Evolutionary conservation across 1,140 invertebrate genomes (phyloP), one percentile per base, ranked within the genome.

Genomic region (Halyomorpha halys): DNA sequence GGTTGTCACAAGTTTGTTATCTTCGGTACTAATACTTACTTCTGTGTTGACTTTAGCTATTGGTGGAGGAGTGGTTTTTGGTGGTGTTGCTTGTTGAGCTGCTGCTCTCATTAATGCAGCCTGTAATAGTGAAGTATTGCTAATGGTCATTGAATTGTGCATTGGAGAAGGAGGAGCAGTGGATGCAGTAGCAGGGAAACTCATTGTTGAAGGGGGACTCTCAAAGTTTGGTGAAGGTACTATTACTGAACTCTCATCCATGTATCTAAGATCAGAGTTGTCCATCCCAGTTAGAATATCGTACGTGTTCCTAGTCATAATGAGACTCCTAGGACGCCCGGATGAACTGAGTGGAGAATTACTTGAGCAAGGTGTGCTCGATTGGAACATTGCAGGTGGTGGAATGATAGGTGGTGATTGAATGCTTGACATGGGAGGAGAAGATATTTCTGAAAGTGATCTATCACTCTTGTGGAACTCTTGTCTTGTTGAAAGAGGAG

Each of bases 241-340:
- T 67, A 87, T 86, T 34, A 91, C 81, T 8, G 90, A 93, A 74
- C 89, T 92, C 71, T 94, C 91, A 72, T 93, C 91, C 90, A 93
- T 92, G 72, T 82, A 94, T 18, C 85, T 79, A 44, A 93, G 75
- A 75, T 93, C 90, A 15, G 86, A 86, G 54, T 83, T 85, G 72
- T 91, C 88, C 70, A 91, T 75, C 63, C 86, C 86, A 25, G 86
- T 81, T 61, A 91, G 75, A 63, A 87, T 77, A 71, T 92, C 89
- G 71, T 86, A 89, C 25, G 83, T 84, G 14, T 69, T 67, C 39
- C 74, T 69, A 21, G 76, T 74, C 2, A 81, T 74, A 64, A 78
- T 76, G 64, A 84, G 74, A 64, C 79, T 82, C 70, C 76, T 80
- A 21, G 80, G 78, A 70, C 80, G 72, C 65, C 83, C 81, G 51